Percentiles rank a stretch among this genome's conserved stretches.
Conservation (phyloP, 2,888 invertebrate genomes). For the Stenolophus ochropezus region DNA sequence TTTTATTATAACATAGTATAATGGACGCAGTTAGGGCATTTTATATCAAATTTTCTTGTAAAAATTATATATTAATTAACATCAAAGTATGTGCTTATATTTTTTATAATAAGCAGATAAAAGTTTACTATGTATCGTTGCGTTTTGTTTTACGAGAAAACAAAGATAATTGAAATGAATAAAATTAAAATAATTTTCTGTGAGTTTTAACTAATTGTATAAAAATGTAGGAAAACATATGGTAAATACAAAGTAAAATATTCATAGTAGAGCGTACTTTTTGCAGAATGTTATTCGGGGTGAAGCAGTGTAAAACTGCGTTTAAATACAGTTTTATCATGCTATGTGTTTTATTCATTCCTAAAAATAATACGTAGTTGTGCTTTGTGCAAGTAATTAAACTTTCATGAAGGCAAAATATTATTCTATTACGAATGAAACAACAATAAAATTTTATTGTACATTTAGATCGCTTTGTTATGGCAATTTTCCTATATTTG, state of each 20-base stretch:
- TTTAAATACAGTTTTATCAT: background rate
- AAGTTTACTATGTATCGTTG: too few species aligned
- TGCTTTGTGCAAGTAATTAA: background rate
- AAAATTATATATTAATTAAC: too few species aligned
- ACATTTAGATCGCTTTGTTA: background rate
- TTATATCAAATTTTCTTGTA: too few species aligned
- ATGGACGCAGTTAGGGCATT: too few species aligned
- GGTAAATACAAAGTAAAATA: background rate
- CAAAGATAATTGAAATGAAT: background rate
- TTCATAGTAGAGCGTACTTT: background rate
- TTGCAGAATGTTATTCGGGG: background rate
- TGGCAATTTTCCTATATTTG: background rate
- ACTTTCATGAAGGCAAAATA: background rate
- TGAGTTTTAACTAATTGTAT: background rate
- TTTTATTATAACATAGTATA: too few species aligned
- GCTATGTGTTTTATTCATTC: background rate
- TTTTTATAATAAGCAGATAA: too few species aligned
- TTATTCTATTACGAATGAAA: background rate
- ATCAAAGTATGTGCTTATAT: too few species aligned
- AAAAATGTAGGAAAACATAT: background rate
- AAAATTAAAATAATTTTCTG: background rate
- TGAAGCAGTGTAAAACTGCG: background rate
- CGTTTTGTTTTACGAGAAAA: too few species aligned
- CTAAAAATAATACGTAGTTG: background rate
- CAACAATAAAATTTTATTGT: background rate